Conservation (phyloP, 2,888 invertebrate species). For the Merodon equestris region DNA sequence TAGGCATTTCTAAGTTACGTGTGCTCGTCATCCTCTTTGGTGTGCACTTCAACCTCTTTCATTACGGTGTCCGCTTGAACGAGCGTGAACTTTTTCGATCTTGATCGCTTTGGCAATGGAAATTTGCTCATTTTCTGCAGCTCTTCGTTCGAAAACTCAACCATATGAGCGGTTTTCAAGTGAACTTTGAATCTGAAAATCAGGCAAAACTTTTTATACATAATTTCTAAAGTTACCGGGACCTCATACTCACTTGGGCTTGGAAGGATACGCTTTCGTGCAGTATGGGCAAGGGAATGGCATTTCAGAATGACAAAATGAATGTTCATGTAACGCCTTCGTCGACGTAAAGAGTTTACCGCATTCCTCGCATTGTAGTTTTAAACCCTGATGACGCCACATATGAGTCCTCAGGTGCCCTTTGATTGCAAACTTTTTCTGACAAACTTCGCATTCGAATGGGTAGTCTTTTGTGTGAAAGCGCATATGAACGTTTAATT, state of each 20-base stretch:
- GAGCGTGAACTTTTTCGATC: constrained; percentile 69
- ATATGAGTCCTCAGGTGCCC: constrained; percentile 71
- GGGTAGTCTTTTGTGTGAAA: constrained; percentile 71
- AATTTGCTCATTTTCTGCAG: constrained; percentile 66
- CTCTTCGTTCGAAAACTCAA: constrained; percentile 69
- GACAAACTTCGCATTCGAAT: constrained; percentile 71
- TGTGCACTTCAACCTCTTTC: constrained; percentile 69
- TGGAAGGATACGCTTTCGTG: constrained; percentile 70
- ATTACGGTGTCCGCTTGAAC: constrained; percentile 70
- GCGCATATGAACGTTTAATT: constrained; percentile 71
- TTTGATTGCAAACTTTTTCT: constrained; percentile 71
- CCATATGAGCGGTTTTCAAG: constrained; percentile 69
- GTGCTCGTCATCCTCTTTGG: constrained; percentile 57
- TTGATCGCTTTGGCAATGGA: constrained; percentile 53
- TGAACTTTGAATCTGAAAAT: constrained; percentile 70
- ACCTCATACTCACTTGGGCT: constrained; percentile 70
- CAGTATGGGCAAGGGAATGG: constrained; percentile 71
- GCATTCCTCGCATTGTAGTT: constrained; percentile 71
- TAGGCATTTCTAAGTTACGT: not conserved
- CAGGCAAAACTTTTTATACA: not conserved
- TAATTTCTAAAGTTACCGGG: too few species aligned
- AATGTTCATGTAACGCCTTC: constrained; percentile 72
- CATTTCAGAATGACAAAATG: constrained; percentile 71
- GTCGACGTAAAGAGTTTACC: constrained; percentile 71
- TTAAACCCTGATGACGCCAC: constrained; percentile 71